These are phyloP conservation scores for Thereva unica DNA, from an alignment of 2,888 invertebrate genomes.

Conservation along the genomic window DNA sequence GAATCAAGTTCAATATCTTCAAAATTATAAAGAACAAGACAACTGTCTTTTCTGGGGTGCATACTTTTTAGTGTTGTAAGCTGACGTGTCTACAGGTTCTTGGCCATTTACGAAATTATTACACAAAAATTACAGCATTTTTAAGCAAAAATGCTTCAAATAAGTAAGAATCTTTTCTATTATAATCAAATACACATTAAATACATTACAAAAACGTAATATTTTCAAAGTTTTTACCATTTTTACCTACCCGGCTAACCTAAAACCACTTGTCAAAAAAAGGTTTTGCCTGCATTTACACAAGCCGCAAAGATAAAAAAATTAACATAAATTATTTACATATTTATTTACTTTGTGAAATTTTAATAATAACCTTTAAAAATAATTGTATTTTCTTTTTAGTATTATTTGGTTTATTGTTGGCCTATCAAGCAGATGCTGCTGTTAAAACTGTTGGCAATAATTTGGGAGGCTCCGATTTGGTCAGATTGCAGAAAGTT, in stretches of 20 bases:
- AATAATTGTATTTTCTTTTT: conserved; percentile 6
- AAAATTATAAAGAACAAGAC: conserved; percentile 19
- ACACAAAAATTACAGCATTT: neutral
- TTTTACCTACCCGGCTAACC: too few species aligned
- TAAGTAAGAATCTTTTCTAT: conserved; percentile 7
- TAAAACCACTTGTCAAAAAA: too few species aligned
- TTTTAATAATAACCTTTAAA: neutral
- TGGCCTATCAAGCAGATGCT: conserved; percentile 14
- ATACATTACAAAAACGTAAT: too few species aligned
- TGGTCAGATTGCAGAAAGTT: conserved; percentile 54
- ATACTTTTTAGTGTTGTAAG: conserved; percentile 7
- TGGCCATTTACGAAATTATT: conserved; percentile 13
- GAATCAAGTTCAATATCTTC: neutral
- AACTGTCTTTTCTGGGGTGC: conserved; percentile 3
- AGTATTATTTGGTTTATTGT: conserved; percentile 18
- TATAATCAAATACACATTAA: too few species aligned
- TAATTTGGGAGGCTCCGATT: conserved; percentile 52
- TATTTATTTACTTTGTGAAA: too few species aligned
- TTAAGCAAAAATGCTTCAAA: conserved; percentile 13
- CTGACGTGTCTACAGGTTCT: conserved; percentile 31
- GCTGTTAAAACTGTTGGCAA: conserved; percentile 51
- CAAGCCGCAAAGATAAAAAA: too few species aligned
- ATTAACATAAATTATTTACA: too few species aligned
- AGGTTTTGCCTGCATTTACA: too few species aligned
- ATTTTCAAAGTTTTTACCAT: too few species aligned